Evolutionary conservation across 2,888 invertebrate species (phyloP).

Genomic region (Tigriopus californicus): DNA sequence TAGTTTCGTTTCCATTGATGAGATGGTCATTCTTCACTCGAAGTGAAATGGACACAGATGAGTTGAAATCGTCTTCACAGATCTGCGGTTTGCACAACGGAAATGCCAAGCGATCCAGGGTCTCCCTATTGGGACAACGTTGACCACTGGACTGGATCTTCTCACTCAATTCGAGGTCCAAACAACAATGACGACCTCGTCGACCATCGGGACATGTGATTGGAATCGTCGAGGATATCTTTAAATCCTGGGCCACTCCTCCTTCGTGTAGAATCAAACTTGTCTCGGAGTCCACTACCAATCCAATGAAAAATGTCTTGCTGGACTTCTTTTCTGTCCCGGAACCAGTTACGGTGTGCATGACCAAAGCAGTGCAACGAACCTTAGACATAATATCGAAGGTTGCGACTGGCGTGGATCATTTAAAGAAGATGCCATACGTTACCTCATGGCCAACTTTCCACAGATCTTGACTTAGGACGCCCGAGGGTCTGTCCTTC

Average conservation of each 20-base stretch:
- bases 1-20: slow-evolving; percentile 21
- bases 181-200: slow-evolving; percentile 18
- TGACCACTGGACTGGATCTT: too few species aligned
- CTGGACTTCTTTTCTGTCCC: slow-evolving; percentile 9
- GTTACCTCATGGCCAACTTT: slow-evolving; percentile 23
- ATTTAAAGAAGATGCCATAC: background rate
- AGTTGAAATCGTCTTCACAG: slow-evolving; percentile 23
- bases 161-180: slow-evolving; percentile 11
- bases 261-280: slow-evolving; percentile 16
- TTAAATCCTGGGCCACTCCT: slow-evolving; percentile 20
- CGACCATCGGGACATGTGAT: slow-evolving; percentile 21
- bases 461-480: slow-evolving; percentile 23
- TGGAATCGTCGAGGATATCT: slow-evolving; percentile 21
- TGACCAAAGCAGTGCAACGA: slow-evolving; percentile 3
- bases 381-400: background rate
- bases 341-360: background rate
- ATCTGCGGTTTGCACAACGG: slow-evolving; percentile 21
- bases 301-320: slow-evolving; percentile 21
- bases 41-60: background rate
- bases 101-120: slow-evolving; percentile 18
- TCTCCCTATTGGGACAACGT: too few species aligned
- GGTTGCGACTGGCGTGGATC: background rate
- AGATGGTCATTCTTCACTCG: slow-evolving; percentile 18
- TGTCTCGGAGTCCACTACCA: slow-evolving; percentile 8
- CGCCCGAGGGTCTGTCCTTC: slow-evolving; percentile 21